Evolutionary conservation across 2,113 vertebrate genomes (phyloP), one percentile per base, ranked within the genome.

Genomic region (Numenius arquata): DNA sequence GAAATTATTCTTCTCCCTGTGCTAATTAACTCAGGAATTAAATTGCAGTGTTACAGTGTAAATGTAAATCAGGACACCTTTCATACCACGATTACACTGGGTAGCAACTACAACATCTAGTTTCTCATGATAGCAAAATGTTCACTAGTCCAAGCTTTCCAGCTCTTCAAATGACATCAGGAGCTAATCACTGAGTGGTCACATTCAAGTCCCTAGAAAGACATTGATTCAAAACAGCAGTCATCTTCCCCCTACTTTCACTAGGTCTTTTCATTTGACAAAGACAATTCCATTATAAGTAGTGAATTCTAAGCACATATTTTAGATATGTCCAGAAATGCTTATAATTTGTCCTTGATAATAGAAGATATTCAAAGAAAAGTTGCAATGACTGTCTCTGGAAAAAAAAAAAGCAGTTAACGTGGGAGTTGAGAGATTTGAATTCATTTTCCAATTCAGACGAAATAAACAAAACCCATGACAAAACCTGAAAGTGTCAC

Each of bases 261-360:
- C 38, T 88, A 43, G 18, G 52, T 52, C 47, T 73, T 76, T 73
- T 88, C 21, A 76, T 83, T 90, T 83, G 32, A 76, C 53, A 65
- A 68, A 68, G 48, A 18, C 50, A 85, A 90, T 47, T 78, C 43
- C 50, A 66, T 58, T 70, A 52, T 18, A 79, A 76, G 34, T 56
- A 81, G 61, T 61, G 78, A 71, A 86, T 84, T 84, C 45, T 43
- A 90, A 90, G 38, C 32, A 90, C 12, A 11, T 41, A 63, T 43
- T 87, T 85, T 43, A 63, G 48, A 5, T 32, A 61, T 70, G 52
- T 70, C 62, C 43, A 63, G 53, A 65, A 56, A 94, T n/a, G 47
- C 26, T 70, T 68, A 55, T 76, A 71, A 76, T 82, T 86, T 94
- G 53, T 53, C 65, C 85, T 77, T 92, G 74, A 90, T 89, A 95